These are phyloP conservation scores for Leptodactylus fallax DNA, from an alignment of 2,797 vertebrate species.

Conservation along the genomic window DNA sequence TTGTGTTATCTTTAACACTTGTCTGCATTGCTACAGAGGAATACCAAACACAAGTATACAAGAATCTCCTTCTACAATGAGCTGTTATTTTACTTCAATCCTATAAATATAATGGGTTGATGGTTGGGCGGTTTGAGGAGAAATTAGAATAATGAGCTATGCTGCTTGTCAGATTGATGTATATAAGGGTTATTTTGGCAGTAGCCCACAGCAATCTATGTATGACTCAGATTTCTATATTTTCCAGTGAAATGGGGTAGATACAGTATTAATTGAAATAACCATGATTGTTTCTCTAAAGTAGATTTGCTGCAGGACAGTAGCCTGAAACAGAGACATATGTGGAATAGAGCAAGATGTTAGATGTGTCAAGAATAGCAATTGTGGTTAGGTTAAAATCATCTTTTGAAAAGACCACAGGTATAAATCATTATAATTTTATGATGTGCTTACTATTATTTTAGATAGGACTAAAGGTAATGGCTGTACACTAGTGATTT, in stretches of 20 bases:
- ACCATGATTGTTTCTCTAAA: not conserved
- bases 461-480: too few relatives aligned
- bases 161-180: not conserved
- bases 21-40: not conserved
- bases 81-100: not conserved
- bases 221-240: not conserved
- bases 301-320: not conserved
- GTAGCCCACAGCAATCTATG: not conserved
- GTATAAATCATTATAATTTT: not conserved
- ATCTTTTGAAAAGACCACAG: not conserved
- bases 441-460: not conserved
- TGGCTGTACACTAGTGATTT: too few relatives aligned
- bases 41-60: not conserved
- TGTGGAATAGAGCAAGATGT: not conserved
- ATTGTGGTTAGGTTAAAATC: not conserved
- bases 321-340: not conserved
- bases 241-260: not conserved
- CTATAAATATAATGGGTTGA: not conserved
- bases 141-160: not conserved
- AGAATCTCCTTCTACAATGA: not conserved
- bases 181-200: not conserved
- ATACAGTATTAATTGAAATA: constrained; percentile 16
- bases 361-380: not conserved
- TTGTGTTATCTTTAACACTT: not conserved
- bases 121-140: not conserved